phyloP scores from a whole-genome alignment of 2,888 invertebrate genomes.

The Exocentrus adspersus region DNA sequence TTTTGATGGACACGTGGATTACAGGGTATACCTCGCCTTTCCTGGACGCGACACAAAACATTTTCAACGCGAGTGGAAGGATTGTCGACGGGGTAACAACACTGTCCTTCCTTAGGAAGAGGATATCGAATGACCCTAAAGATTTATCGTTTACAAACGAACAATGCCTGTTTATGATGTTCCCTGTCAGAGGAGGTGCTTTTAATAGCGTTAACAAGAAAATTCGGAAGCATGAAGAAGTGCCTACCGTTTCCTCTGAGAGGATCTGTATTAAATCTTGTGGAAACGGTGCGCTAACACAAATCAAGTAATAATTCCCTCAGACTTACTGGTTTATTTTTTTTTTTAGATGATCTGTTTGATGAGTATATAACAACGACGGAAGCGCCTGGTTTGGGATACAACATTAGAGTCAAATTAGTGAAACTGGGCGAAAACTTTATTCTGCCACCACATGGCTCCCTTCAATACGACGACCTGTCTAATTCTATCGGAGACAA shows the following conservation, averaged over 20 bases:
- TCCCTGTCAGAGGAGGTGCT: conserved; percentile 83
- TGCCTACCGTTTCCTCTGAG: conserved; percentile 78
- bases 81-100: conserved; percentile 81
- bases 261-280: conserved; percentile 87
- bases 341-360: conserved; percentile 65
- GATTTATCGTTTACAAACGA: conserved; percentile 86
- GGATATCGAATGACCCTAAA: conserved; percentile 76
- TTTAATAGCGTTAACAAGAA: conserved; percentile 87
- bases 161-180: conserved; percentile 87
- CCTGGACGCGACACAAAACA: conserved; percentile 79
- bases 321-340: too few relatives aligned
- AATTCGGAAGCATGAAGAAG: conserved; percentile 80
- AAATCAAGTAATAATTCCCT: too few relatives aligned
- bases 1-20: conserved; percentile 91
- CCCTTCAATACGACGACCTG: conserved; percentile 77
- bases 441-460: conserved; percentile 77
- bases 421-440: conserved; percentile 82
- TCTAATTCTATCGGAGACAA: conserved; percentile 73
- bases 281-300: conserved; percentile 70
- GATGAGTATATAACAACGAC: conserved; percentile 68
- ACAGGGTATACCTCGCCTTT: conserved; percentile 80
- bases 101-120: conserved; percentile 80
- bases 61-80: conserved; percentile 74
- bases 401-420: conserved; percentile 78
- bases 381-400: conserved; percentile 74